Percentiles rank a stretch among this genome's conserved stretches.
phyloP scores from a whole-genome alignment of 2,888 invertebrate species.

The Sylvicola fuscatus region DNA sequence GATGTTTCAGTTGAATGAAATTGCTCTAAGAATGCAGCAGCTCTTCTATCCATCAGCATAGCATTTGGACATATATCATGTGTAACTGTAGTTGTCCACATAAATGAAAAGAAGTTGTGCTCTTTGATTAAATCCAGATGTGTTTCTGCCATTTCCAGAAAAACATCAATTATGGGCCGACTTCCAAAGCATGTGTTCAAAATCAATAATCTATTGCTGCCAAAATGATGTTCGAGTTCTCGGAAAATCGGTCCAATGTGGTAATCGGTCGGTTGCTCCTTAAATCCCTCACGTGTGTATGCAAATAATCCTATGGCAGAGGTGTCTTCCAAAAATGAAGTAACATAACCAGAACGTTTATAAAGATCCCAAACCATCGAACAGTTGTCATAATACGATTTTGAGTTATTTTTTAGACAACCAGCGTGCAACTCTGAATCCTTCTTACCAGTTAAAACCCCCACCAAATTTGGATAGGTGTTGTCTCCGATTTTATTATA shows the following conservation, averaged over 20 bases:
- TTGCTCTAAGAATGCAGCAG: conserved; percentile 31
- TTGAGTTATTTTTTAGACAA: conserved; percentile 37
- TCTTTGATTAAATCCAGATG: conserved; percentile 29
- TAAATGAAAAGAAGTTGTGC: conserved; percentile 47
- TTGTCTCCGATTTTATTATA: conserved; percentile 91
- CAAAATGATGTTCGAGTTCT: conserved; percentile 43
- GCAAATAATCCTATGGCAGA: conserved; percentile 62
- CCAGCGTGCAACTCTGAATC: conserved; percentile 38
- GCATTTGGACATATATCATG: conserved; percentile 73
- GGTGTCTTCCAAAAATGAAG: conserved; percentile 68
- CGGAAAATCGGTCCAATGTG: conserved; percentile 56
- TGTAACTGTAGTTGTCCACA: conserved; percentile 65
- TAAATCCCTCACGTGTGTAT: conserved; percentile 56
- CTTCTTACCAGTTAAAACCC: conserved; percentile 52
- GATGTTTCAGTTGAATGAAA: conserved; percentile 21
- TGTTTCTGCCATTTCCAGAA: conserved; percentile 48
- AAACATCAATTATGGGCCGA: conserved; percentile 43
- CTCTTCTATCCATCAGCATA: conserved; percentile 45
- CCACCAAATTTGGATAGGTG: conserved; percentile 76
- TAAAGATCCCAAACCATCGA: conserved; percentile 71
- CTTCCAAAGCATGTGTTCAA: conserved; percentile 48
- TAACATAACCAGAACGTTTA: conserved; percentile 48
- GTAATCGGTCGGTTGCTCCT: conserved; percentile 60
- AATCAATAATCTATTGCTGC: conserved; percentile 38
- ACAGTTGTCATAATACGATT: conserved; percentile 52